Percentiles rank a stretch among this genome's conserved stretches.
phyloP scores from a whole-genome alignment of 2,113 vertebrate genomes.

The Poeciliopsis retropinna region DNA sequence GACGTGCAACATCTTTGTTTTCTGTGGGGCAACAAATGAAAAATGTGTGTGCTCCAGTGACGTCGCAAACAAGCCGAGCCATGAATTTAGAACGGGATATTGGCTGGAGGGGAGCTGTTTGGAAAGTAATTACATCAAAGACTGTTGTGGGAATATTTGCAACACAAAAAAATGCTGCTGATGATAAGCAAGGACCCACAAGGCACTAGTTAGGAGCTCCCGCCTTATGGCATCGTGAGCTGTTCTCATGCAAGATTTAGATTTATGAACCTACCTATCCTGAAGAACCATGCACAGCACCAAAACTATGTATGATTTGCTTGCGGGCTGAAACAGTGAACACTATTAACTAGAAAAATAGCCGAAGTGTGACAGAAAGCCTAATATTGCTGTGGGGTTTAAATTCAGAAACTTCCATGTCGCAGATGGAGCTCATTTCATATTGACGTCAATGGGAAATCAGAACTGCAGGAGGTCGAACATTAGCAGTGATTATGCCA shows the following conservation, averaged over 20 bases:
- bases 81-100: constrained; percentile 74
- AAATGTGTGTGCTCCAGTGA: constrained; percentile 64
- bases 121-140: constrained; percentile 83
- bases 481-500: neutral
- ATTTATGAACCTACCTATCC: constrained; percentile 55
- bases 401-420: neutral
- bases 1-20: constrained; percentile 36
- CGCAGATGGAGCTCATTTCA: neutral
- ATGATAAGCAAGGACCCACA: constrained; percentile 74
- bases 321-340: constrained; percentile 2
- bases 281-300: constrained; percentile 16
- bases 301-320: constrained; percentile 26
- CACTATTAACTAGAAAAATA: neutral
- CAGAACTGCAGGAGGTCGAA: neutral
- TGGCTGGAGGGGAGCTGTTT: constrained; percentile 75
- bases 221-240: constrained; percentile 63
- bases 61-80: constrained; percentile 65
- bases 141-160: constrained; percentile 76
- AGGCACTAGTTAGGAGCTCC: constrained; percentile 72
- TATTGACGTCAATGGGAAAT: neutral
- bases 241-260: constrained; percentile 64
- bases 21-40: constrained; percentile 54
- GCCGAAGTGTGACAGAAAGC: neutral
- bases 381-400: neutral
- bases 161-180: constrained; percentile 72